phyloP scores from a whole-genome alignment of 2,888 invertebrate species.

The Heliconius aoede region DNA sequence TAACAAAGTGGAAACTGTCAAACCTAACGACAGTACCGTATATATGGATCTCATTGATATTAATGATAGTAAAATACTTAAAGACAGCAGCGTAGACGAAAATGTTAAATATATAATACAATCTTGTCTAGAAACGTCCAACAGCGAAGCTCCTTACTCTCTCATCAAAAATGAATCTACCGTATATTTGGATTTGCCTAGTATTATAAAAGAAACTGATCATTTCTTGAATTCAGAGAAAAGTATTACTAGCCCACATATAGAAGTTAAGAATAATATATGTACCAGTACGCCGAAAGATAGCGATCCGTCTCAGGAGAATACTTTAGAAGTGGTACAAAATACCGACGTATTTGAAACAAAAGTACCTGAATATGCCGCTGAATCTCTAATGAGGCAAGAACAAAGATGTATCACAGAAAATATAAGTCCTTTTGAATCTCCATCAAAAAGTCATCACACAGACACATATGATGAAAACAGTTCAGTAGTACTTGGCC shows the following conservation, averaged over 20 bases:
- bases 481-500: constrained; percentile 83
- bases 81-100: constrained; percentile 54
- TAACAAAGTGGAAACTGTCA: constrained; percentile 45
- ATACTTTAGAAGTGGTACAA: constrained; percentile 55
- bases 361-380: constrained; percentile 59
- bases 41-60: constrained; percentile 75
- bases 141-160: constrained; percentile 47
- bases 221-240: constrained; percentile 69
- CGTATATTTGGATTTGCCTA: constrained; percentile 74
- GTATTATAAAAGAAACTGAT: constrained; percentile 62
- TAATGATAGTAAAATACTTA: constrained; percentile 61
- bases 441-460: constrained; percentile 75
- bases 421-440: constrained; percentile 72
- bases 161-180: constrained; percentile 70
- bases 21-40: constrained; percentile 57
- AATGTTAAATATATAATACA: constrained; percentile 55
- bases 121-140: constrained; percentile 55
- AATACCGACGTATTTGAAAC: constrained; percentile 57
- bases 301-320: constrained; percentile 63
- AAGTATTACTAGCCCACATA: constrained; percentile 54
- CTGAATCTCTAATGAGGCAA: constrained; percentile 60
- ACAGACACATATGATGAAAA: constrained; percentile 79
- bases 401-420: constrained; percentile 69
- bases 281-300: constrained; percentile 71
- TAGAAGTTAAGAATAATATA: constrained; percentile 52